These are phyloP conservation scores for Cataglyphis altisquamis DNA, from an alignment of 2,888 invertebrate genomes.

Conservation along the genomic window DNA sequence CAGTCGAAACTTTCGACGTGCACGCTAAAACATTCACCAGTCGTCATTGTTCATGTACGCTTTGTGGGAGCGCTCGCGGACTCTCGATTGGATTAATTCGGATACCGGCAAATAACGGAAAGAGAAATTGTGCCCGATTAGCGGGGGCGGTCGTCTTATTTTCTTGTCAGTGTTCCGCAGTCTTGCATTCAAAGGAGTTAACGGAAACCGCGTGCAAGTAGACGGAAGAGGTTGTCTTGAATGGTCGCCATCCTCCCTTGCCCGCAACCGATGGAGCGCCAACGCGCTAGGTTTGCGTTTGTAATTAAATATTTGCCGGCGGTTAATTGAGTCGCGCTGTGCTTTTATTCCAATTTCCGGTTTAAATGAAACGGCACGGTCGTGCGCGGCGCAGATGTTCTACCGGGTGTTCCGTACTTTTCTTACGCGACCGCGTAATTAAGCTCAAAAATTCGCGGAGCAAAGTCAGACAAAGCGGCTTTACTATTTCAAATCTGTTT, in stretches of 20 bases:
- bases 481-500: conserved; percentile 12
- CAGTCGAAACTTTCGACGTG: neutral
- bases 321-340: conserved; percentile 77
- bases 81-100: conserved; percentile 66
- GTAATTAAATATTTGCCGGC: conserved; percentile 77
- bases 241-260: conserved; percentile 36
- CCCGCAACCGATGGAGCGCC: conserved; percentile 58
- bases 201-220: conserved; percentile 68
- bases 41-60: conserved; percentile 49
- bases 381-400: conserved; percentile 55
- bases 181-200: conserved; percentile 57
- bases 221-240: conserved; percentile 63
- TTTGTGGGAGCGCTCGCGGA: conserved; percentile 49
- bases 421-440: conserved; percentile 29
- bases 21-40: conserved; percentile 52
- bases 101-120: conserved; percentile 66
- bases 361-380: conserved; percentile 71
- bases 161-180: conserved; percentile 26
- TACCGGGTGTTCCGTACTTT: conserved; percentile 60
- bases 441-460: conserved; percentile 26
- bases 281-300: conserved; percentile 74
- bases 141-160: conserved; percentile 49
- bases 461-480: conserved; percentile 32
- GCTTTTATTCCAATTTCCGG: conserved; percentile 77
- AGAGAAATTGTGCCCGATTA: conserved; percentile 66